Evolutionary conservation across 2,113 vertebrate genomes (phyloP), one percentile per base, ranked within the genome.

Genomic region (Macaca fascicularis): DNA sequence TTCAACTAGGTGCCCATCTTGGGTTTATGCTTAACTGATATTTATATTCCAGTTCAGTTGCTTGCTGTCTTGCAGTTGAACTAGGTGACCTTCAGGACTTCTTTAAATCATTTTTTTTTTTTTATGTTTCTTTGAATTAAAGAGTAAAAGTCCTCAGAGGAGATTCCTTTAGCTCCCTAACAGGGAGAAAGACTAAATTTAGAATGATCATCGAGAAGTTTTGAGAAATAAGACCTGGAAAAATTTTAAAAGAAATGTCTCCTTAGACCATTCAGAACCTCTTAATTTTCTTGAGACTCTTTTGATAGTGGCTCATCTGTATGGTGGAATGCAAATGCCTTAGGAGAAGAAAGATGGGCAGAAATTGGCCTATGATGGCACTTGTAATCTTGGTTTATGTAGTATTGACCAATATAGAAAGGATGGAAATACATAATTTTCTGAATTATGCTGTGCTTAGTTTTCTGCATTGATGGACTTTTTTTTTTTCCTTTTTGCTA

Each of bases 171-270:
- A 61, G 30, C 19, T 67, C 3, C 74, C 12, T 61, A 32, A 75
- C 55, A 93, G 38, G 17, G 57, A 83, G 23, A 91, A 89, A 48
- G 13, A 69, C 4, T 86, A 16, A 38, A 70, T 86, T 93, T 35
- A 80, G 57, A 87, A 17, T 81, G 19, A 84, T 89, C 93, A 70
- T 48, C 64, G 48, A 12, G 6, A 90, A 17, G 9, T 81, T 95
- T 93, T 52, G 45, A 96, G 17, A 95, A 82, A 17, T 82, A 96
- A 90, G 94, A 88, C 12, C 19, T 92, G 79, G 50, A 92, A 87
- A 23, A 94, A 74, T 92, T 94, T 86, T 94, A 67, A 50, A 76
- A 89, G 35, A 95, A 91, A 52, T 92, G 45, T 19, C 6, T n/a
- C 43, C 48, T 82, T 78, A 95, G 85, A 79, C 9, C 30, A 57